A percentile compares a stretch with the other conserved stretches of the same genome.
phyloP scores from a whole-genome alignment of 2,888 invertebrate genomes.

The Eupithecia exiguata region DNA sequence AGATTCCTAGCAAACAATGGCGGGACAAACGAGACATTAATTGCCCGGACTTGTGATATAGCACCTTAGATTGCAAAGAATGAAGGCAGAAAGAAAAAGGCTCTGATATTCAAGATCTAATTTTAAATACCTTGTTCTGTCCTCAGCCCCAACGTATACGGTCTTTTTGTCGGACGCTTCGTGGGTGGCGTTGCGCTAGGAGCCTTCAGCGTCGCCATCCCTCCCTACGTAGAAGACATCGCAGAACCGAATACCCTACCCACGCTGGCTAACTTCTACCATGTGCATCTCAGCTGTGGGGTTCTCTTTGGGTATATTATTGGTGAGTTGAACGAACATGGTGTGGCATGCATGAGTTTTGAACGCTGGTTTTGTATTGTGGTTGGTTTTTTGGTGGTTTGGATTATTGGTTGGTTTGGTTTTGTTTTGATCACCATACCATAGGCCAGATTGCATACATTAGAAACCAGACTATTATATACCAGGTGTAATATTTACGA shows the following conservation, averaged over 20 bases:
- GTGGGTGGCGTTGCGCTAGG: slow-evolving; percentile 86
- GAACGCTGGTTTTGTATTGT: neutral
- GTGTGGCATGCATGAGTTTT: neutral
- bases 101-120: neutral
- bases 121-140: neutral
- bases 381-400: neutral
- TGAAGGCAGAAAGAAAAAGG: neutral
- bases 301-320: slow-evolving; percentile 85
- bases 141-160: slow-evolving; percentile 76
- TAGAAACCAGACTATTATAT: neutral
- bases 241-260: slow-evolving; percentile 86
- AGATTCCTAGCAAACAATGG: neutral
- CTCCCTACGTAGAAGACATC: slow-evolving; percentile 87
- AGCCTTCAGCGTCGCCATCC: slow-evolving; percentile 86
- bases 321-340: slow-evolving; percentile 62
- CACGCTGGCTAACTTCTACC: slow-evolving; percentile 87
- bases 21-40: neutral
- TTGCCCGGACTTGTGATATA: neutral
- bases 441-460: neutral
- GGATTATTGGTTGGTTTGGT: neutral
- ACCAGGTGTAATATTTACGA: neutral
- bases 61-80: neutral
- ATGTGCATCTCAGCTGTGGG: slow-evolving; percentile 87
- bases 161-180: slow-evolving; percentile 82
- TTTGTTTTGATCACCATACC: neutral